Conservation (phyloP, 2,797 vertebrate species). For the Poecilia gillii region DNA sequence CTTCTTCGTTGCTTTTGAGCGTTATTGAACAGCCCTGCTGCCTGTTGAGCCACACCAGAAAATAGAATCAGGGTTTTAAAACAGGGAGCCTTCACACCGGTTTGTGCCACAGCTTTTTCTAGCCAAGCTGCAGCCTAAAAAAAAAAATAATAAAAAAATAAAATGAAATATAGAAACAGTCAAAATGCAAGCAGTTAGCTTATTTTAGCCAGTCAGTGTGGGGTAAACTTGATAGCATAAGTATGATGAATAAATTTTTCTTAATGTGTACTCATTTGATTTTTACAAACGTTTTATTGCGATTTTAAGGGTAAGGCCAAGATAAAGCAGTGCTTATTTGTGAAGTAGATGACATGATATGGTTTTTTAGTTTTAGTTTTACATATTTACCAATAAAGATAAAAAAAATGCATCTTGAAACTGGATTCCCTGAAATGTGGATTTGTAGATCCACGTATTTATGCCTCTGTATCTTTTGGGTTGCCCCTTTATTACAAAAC, state of each 20-base stretch:
- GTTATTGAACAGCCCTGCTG: neutral
- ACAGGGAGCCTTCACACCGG: neutral
- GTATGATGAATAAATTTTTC: neutral
- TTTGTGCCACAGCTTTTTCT: neutral
- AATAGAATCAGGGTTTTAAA: neutral
- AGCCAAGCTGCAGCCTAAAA: neutral
- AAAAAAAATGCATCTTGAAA: neutral
- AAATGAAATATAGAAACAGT: neutral
- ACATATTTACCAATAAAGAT: neutral
- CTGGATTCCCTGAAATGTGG: neutral
- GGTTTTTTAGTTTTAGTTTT: neutral
- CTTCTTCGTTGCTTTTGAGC: neutral
- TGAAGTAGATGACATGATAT: neutral
- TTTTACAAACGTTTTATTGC: neutral
- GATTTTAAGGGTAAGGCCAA: neutral
- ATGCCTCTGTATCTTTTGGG: neutral
- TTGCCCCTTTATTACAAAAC: neutral
- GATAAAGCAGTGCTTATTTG: neutral
- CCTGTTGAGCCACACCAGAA: neutral
- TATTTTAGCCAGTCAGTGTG: neutral
- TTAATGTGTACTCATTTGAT: neutral
- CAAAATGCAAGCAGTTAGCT: neutral
- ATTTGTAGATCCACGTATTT: neutral
- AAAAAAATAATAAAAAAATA: neutral
- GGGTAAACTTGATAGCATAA: neutral